These are phyloP conservation scores for Chunga burmeisteri DNA, from an alignment of 2,113 vertebrate genomes.

Conservation along the genomic window DNA sequence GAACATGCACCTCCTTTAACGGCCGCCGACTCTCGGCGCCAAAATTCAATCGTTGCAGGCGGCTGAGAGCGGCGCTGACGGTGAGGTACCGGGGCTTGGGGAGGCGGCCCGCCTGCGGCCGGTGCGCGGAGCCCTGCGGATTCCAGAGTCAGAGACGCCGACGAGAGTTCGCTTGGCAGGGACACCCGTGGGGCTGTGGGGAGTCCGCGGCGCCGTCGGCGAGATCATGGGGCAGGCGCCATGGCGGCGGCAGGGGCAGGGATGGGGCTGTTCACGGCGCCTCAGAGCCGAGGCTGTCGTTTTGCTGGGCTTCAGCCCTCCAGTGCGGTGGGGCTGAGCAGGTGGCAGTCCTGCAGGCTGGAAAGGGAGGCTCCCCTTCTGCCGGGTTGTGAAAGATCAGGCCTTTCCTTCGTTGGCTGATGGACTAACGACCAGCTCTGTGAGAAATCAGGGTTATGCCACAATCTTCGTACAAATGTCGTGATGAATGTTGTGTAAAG, in stretches of 20 bases:
- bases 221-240: rapidly evolving
- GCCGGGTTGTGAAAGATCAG: rapidly evolving
- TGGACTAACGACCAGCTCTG: too few species aligned
- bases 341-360: neutral
- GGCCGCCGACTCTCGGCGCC: neutral
- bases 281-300: neutral
- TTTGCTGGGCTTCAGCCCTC: neutral
- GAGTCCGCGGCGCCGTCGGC: rapidly evolving
- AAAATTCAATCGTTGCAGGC: neutral
- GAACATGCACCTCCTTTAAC: neutral
- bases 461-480: rapidly evolving
- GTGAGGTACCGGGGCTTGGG: rapidly evolving
- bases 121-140: too few species aligned
- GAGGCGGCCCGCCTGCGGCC: rapidly evolving
- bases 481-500: rapidly evolving
- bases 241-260: too few species aligned
- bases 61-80: rapidly evolving
- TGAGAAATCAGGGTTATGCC: too few species aligned
- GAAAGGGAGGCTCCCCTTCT: neutral
- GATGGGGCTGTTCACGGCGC: rapidly evolving
- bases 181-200: neutral
- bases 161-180: neutral
- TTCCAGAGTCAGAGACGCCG: too few species aligned
- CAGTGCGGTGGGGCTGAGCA: neutral
- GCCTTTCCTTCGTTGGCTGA: neutral